A percentile compares a stretch with the other conserved stretches of the same genome.
Evolutionary conservation across 2,888 invertebrate genomes (phyloP).

Genomic region (Lasius fuliginosus): DNA sequence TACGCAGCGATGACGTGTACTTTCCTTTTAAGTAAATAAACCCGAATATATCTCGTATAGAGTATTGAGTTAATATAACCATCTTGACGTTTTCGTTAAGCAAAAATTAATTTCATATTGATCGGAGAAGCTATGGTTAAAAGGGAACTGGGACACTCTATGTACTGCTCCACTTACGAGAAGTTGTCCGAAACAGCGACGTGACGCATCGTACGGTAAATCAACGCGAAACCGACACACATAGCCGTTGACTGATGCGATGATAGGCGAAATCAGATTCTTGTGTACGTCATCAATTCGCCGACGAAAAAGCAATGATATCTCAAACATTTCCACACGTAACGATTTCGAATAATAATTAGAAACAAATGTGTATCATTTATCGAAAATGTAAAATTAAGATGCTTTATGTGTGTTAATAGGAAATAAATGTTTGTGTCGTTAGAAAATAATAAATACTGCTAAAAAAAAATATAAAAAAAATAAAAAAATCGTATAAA

Average conservation of each 20-base stretch:
- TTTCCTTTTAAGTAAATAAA: constrained; percentile 17
- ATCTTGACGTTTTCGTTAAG: background rate
- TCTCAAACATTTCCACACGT: constrained; percentile 1
- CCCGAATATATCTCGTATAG: background rate
- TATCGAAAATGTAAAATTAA: background rate
- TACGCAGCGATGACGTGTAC: constrained; percentile 51
- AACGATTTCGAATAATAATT: background rate
- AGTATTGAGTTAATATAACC: background rate
- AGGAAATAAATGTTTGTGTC: background rate
- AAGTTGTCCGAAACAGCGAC: constrained; percentile 56
- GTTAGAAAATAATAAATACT: background rate
- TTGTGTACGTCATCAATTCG: constrained; percentile 64
- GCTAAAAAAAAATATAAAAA: background rate
- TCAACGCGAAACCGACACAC: constrained; percentile 66
- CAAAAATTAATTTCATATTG: constrained; percentile 8
- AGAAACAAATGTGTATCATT: background rate
- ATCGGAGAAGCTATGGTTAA: constrained; percentile 16
- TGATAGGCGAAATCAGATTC: constrained; percentile 69
- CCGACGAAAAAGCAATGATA: constrained; percentile 36
- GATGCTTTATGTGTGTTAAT: background rate
- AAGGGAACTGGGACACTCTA: constrained; percentile 39
- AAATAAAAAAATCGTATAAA: background rate
- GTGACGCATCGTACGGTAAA: constrained; percentile 61
- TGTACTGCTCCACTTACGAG: constrained; percentile 35
- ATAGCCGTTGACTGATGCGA: constrained; percentile 57